These are phyloP conservation scores for Aleiodes leptofemur DNA, from an alignment of 2,888 invertebrate genomes.

Conservation along the genomic window DNA sequence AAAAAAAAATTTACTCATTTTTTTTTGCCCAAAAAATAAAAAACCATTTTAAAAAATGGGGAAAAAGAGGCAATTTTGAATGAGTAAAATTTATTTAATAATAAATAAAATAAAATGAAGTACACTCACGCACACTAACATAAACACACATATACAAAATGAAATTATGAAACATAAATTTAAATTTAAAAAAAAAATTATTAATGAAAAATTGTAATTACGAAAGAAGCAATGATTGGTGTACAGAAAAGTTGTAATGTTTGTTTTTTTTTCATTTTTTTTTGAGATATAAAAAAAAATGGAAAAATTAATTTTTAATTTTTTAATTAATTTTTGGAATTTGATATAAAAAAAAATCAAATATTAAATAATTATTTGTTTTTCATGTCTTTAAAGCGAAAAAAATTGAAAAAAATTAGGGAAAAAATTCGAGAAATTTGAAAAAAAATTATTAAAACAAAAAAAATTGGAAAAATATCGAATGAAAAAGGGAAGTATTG, in stretches of 20 bases:
- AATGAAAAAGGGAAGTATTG: constrained; percentile 10
- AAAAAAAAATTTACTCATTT: not conserved
- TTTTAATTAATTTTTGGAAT: not conserved
- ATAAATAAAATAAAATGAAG: constrained; percentile 9
- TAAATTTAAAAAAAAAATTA: constrained; percentile 7
- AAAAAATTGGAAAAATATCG: too few relatives aligned
- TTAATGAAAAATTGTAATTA: constrained; percentile 29
- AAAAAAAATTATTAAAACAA: too few relatives aligned
- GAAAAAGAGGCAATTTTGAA: too few relatives aligned
- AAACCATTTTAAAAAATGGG: not conserved
- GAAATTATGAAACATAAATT: constrained; percentile 29
- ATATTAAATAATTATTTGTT: not conserved
- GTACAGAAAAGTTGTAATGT: constrained; percentile 16
- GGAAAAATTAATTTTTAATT: not conserved
- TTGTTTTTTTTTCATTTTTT: not conserved
- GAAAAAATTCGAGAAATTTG: too few relatives aligned
- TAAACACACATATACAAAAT: constrained; percentile 29
- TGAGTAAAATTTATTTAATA: constrained; percentile 15
- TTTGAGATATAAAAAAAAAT: constrained; percentile 4
- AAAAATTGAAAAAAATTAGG: too few relatives aligned
- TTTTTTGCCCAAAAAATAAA: not conserved
- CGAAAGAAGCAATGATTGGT: constrained; percentile 30
- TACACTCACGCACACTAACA: constrained; percentile 28
- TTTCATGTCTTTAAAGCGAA: too few relatives aligned
- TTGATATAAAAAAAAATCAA: not conserved